phyloP scores from a whole-genome alignment of 2,888 invertebrate genomes.

The Eupithecia insigniata region DNA sequence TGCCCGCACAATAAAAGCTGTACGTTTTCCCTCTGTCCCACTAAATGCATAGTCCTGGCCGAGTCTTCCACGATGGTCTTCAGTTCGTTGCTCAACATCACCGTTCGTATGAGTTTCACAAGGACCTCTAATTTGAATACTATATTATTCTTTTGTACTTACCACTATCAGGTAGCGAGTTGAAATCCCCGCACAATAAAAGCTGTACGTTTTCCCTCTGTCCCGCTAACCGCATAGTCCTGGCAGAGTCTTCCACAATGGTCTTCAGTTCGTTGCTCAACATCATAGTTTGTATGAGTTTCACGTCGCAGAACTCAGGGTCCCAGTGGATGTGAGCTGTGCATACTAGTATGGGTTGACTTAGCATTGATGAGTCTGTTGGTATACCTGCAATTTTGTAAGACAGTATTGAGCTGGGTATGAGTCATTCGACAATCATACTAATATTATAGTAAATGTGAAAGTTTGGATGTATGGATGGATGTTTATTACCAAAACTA shows the following conservation, averaged over 20 bases:
- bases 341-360: conserved; percentile 96
- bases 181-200: conserved; percentile 98
- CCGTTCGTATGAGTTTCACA: conserved; percentile 95
- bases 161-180: conserved; percentile 98
- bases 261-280: conserved; percentile 95
- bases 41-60: conserved; percentile 89
- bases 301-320: conserved; percentile 99
- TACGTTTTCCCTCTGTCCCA: conserved; percentile 90
- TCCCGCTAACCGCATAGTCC: conserved; percentile 89
- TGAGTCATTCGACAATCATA: too few relatives aligned
- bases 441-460: too few relatives aligned
- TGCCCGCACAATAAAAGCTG: conserved; percentile 98
- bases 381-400: conserved; percentile 81
- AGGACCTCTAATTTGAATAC: background rate
- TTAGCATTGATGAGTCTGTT: conserved; percentile 89
- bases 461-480: too few relatives aligned
- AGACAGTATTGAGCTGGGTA: too few relatives aligned
- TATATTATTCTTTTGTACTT: conserved; percentile 18
- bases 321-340: conserved; percentile 99
- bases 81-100: conserved; percentile 98
- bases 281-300: conserved; percentile 99
- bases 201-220: conserved; percentile 94
- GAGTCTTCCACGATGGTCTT: conserved; percentile 94
- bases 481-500: too few relatives aligned
- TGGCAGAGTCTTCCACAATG: conserved; percentile 93